Evolutionary conservation across 37 sponge, comb jelly and placozoan genomes (phyloP).

Genomic region (Beroe forskalii): DNA sequence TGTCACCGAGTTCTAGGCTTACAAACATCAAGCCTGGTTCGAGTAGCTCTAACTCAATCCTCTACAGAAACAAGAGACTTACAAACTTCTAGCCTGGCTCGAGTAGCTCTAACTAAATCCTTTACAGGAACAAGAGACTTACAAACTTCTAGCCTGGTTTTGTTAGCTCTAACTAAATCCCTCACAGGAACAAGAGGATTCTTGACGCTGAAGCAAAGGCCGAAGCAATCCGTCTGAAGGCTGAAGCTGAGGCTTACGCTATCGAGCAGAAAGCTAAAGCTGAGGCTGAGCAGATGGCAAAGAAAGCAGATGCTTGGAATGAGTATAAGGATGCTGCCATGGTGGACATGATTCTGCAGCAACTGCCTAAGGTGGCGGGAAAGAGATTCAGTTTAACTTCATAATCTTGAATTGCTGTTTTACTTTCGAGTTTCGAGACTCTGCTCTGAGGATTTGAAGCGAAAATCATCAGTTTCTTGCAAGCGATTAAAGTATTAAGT

Average conservation of each 20-base stretch:
- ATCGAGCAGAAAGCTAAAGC: conserved; percentile 69
- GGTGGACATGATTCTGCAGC: conserved; percentile 70
- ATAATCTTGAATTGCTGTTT: too few species aligned
- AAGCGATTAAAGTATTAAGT: neutral
- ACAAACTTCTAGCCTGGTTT: too few species aligned
- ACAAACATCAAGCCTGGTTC: too few species aligned
- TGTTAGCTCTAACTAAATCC: too few species aligned
- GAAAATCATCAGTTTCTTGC: neutral
- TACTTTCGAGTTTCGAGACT: too few species aligned
- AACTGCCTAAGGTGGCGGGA: conserved; percentile 69
- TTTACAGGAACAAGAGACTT: too few species aligned
- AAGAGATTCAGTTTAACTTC: too few species aligned
- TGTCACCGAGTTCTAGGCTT: too few species aligned
- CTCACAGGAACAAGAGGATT: conserved; percentile 57
- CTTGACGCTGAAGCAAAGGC: conserved; percentile 70
- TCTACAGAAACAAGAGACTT: too few species aligned
- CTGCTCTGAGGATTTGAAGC: neutral
- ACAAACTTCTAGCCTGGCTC: too few species aligned
- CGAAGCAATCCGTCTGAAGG: conserved; percentile 68
- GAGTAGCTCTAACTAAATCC: too few species aligned
- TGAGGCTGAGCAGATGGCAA: conserved; percentile 73
- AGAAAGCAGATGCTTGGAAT: conserved; percentile 71
- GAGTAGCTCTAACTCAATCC: too few species aligned
- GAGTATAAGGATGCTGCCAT: conserved; percentile 70
- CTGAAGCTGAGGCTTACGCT: conserved; percentile 68